Percentiles rank a stretch among this genome's conserved stretches.
Evolutionary conservation across 2,888 invertebrate genomes (phyloP).

Genomic region (Parnassius mnemosyne): DNA sequence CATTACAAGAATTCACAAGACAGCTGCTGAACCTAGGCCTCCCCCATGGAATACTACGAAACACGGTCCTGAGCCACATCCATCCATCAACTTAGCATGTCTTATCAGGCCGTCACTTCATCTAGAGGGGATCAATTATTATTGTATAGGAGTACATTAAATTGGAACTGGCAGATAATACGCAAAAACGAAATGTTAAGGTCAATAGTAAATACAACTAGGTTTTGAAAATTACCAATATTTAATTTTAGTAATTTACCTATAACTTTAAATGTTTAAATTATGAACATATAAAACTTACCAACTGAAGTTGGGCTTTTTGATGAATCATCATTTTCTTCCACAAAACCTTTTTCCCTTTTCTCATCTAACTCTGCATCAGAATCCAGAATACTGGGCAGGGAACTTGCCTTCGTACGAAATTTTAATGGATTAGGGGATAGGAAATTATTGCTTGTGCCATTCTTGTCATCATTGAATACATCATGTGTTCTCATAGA

Average conservation of each 20-base stretch:
- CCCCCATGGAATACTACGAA: no score
- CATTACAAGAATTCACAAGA: no score
- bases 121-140: no score
- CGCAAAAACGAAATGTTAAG: no score
- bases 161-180: no score
- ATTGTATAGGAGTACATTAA: no score
- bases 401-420: constrained; percentile 84
- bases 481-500: constrained; percentile 46
- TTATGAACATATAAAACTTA: constrained; percentile 45
- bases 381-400: constrained; percentile 91
- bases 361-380: constrained; percentile 83
- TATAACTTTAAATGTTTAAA: no score
- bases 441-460: constrained; percentile 58
- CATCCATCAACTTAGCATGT: no score
- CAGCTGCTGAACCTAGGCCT: no score
- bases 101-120: no score
- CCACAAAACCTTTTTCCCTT: constrained; percentile 67
- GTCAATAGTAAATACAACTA: background rate
- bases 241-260: no score
- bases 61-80: no score
- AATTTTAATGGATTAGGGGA: constrained; percentile 82
- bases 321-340: constrained; percentile 73
- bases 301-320: constrained; percentile 85
- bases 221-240: background rate
- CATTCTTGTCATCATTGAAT: constrained; percentile 44